Percentiles rank a stretch among this genome's conserved stretches.
These are phyloP conservation scores for Furcula furcula DNA, from an alignment of 2,888 invertebrate genomes.

Conservation along the genomic window DNA sequence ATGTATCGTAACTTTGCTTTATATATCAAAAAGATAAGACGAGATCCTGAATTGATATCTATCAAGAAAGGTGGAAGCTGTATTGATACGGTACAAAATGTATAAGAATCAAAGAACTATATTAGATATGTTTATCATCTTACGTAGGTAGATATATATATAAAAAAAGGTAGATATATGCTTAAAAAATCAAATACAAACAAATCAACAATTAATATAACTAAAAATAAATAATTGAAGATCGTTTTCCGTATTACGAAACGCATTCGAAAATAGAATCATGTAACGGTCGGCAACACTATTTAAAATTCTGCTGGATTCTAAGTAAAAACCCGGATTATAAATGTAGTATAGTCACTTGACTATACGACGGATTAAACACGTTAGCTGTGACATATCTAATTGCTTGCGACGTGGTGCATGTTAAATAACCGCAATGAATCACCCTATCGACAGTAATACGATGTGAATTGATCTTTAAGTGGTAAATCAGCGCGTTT, in stretches of 20 bases:
- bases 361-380: constrained; percentile 42
- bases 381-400: constrained; percentile 40
- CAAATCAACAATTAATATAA: constrained; percentile 16
- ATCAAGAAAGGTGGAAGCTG: too few relatives aligned
- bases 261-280: constrained; percentile 20
- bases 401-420: constrained; percentile 46
- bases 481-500: constrained; percentile 20
- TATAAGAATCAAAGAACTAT: too few relatives aligned
- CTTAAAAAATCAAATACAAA: constrained; percentile 5
- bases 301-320: constrained; percentile 24
- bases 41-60: too few relatives aligned
- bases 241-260: constrained; percentile 25
- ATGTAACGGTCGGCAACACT: constrained; percentile 20
- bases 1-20: too few relatives aligned
- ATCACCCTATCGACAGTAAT: constrained; percentile 27
- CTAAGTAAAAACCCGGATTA: constrained; percentile 41
- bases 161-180: too few relatives aligned
- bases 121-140: too few relatives aligned
- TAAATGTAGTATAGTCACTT: constrained; percentile 38
- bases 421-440: constrained; percentile 39
- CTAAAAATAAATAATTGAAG: too few relatives aligned
- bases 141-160: too few relatives aligned
- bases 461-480: constrained; percentile 24
- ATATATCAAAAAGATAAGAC: too few relatives aligned
- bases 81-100: too few relatives aligned